phyloP scores from a whole-genome alignment of 2,113 vertebrate species.

The Semicossyphus pulcher region DNA sequence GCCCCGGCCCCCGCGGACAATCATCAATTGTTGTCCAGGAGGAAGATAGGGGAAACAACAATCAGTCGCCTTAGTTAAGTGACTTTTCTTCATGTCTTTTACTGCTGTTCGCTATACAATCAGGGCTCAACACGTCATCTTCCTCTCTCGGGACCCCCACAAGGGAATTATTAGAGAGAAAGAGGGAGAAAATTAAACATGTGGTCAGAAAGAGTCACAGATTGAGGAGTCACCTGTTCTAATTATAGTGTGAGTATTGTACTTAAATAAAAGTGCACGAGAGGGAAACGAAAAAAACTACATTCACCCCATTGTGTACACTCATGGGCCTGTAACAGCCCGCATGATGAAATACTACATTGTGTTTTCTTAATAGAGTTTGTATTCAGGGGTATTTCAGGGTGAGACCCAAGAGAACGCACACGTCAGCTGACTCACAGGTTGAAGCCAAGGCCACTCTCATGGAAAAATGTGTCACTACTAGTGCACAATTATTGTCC shows the following conservation, averaged over 20 bases:
- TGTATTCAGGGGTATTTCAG: not conserved
- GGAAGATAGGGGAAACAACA: constrained; percentile 82
- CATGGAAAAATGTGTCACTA: constrained; percentile 39
- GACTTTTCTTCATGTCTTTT: constrained; percentile 77
- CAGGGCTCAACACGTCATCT: constrained; percentile 62
- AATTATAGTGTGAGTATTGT: not conserved
- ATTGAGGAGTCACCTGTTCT: constrained; percentile 8
- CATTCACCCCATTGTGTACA: constrained; percentile 10
- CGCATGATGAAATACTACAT: constrained; percentile 32
- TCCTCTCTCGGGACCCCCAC: constrained; percentile 61
- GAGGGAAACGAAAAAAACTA: constrained; percentile 4
- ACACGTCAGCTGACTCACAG: constrained; percentile 58
- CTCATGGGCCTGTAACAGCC: not conserved
- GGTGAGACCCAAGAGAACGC: constrained; percentile 1
- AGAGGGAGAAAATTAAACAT: constrained; percentile 22
- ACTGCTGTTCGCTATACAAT: constrained; percentile 71
- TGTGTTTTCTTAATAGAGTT: constrained; percentile 21
- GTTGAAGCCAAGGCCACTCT: constrained; percentile 39
- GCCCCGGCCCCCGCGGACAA: constrained; percentile 87
- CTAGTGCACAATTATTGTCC: constrained; percentile 32
- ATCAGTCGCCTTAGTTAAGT: constrained; percentile 79
- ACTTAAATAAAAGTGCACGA: constrained; percentile 10
- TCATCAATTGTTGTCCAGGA: constrained; percentile 93
- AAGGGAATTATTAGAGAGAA: constrained; percentile 59
- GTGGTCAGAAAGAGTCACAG: not conserved